Evolutionary conservation across 2,797 vertebrate species (phyloP).

Genomic region (Momotus momota): DNA sequence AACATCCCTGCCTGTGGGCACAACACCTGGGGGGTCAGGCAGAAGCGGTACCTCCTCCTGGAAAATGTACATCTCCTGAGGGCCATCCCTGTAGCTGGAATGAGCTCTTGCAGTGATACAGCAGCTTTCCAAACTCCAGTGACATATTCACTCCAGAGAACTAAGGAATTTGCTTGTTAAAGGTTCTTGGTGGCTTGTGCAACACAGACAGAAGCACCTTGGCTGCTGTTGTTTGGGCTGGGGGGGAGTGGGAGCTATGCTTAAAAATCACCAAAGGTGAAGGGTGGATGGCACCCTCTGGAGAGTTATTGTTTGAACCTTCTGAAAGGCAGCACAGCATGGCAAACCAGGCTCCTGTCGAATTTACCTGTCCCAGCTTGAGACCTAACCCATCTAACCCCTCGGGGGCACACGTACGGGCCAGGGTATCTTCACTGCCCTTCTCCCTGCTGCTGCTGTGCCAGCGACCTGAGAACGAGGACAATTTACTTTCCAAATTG

Average conservation of each 20-base stretch:
- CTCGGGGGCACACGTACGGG: neutral
- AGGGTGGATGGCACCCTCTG: neutral
- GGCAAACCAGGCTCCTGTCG: neutral
- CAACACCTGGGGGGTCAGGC: neutral
- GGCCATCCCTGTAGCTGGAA: neutral
- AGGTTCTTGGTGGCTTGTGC: neutral
- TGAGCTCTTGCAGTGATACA: neutral
- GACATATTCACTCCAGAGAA: accelerated
- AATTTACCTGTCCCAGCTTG: neutral
- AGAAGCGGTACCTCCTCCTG: neutral
- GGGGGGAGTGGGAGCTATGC: neutral
- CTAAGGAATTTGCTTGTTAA: neutral
- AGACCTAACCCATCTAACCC: neutral
- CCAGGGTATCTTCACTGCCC: neutral
- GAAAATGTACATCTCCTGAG: neutral
- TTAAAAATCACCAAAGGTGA: neutral
- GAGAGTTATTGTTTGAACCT: neutral
- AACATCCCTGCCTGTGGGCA: neutral
- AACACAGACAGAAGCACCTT: neutral
- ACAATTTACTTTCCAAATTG: neutral
- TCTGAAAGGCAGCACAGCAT: neutral
- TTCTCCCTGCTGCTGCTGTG: neutral
- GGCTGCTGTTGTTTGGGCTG: neutral
- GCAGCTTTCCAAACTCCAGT: neutral
- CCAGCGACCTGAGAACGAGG: neutral